Evolutionary conservation across 1,140 invertebrate species (phyloP).

Genomic region (Triops cancriformis): DNA sequence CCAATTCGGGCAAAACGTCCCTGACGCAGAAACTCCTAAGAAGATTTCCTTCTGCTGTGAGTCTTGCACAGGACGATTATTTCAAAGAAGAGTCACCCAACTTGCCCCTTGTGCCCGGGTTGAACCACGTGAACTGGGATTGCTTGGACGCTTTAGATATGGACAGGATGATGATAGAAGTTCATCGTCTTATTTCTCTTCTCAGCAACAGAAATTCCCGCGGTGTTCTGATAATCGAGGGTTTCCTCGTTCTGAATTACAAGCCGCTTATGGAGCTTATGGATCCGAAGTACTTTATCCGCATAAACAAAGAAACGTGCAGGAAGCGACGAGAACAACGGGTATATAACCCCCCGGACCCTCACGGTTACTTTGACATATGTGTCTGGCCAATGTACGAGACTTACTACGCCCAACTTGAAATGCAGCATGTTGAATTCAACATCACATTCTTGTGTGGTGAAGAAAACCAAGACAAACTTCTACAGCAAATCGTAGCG

Average conservation of each 20-base stretch:
- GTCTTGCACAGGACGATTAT: constrained; percentile 18
- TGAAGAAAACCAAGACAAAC: background rate
- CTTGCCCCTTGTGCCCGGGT: background rate
- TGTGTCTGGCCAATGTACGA: constrained; percentile 66
- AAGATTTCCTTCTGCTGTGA: background rate
- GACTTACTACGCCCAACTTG: constrained; percentile 37
- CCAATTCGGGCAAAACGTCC: constrained; percentile 16
- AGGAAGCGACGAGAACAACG: constrained; percentile 32
- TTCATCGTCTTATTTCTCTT: background rate
- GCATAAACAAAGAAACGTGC: constrained; percentile 57
- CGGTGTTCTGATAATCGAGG: constrained; percentile 58
- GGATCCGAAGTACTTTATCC: constrained; percentile 61
- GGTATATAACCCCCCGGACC: constrained; percentile 65
- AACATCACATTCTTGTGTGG: background rate
- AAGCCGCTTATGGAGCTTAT: constrained; percentile 54
- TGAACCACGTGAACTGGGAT: constrained; percentile 21
- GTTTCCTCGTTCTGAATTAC: constrained; percentile 64
- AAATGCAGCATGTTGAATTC: background rate
- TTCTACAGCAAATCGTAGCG: background rate
- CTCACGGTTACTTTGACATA: constrained; percentile 65
- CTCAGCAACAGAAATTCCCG: background rate
- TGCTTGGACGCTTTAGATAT: constrained; percentile 18
- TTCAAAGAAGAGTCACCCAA: background rate
- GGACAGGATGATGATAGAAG: constrained; percentile 13
- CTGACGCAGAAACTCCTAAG: background rate